Percentiles rank a stretch among this genome's conserved stretches.
Evolutionary conservation across 2,113 vertebrate species (phyloP).

Genomic region (Prinia subflava): DNA sequence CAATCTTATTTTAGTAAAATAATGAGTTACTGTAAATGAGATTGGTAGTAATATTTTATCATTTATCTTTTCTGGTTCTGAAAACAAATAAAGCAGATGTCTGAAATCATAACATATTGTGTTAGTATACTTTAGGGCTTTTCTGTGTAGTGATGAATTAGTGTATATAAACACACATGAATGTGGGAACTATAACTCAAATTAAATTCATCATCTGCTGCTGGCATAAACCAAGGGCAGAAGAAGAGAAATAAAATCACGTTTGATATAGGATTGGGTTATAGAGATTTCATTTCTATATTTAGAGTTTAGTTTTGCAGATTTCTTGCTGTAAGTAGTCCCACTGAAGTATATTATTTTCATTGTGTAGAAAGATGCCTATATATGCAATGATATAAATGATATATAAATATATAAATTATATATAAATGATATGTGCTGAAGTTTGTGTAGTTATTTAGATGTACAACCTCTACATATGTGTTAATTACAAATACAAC

Average conservation of each 20-base stretch:
- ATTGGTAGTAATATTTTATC: not conserved
- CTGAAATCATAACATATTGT: slow-evolving; percentile 1
- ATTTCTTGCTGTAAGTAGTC: not conserved
- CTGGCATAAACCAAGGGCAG: slow-evolving; percentile 1
- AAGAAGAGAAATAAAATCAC: not conserved
- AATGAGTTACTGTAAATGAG: not conserved
- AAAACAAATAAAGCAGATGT: not conserved
- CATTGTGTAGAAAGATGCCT: not conserved
- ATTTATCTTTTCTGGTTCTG: not conserved
- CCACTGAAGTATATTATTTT: not conserved
- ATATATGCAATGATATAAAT: not conserved
- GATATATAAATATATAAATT: no score
- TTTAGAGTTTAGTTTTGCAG: not conserved
- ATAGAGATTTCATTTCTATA: not conserved
- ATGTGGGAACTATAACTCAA: not conserved
- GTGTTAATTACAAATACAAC: not conserved
- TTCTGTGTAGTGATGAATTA: not conserved
- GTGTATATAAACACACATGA: not conserved
- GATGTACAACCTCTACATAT: not conserved
- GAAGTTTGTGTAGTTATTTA: not conserved
- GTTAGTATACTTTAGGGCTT: not conserved
- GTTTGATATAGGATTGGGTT: not conserved
- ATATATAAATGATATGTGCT: not conserved
- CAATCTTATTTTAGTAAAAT: not conserved
- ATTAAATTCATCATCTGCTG: not conserved